Conservation (phyloP, 2,888 invertebrate species). For the Bimastos eiseni region DNA sequence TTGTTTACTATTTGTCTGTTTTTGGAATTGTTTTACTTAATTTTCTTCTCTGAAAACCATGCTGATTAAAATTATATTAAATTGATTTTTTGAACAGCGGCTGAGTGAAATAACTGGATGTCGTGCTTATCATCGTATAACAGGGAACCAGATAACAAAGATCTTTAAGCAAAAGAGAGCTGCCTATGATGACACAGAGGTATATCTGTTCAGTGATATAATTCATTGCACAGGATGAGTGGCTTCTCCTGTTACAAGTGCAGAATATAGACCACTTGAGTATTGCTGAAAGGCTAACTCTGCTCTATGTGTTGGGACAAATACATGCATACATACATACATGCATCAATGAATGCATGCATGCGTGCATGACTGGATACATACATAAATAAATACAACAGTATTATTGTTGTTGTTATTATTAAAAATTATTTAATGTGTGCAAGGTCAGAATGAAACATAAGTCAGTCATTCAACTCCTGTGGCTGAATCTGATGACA, state of each 20-base stretch:
- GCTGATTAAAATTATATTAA: background rate
- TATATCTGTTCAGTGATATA: constrained; percentile 40
- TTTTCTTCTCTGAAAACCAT: background rate
- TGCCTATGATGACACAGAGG: constrained; percentile 77
- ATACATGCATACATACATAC: background rate
- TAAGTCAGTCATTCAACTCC: too few species aligned
- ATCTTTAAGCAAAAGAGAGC: constrained; percentile 74
- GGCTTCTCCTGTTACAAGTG: too few species aligned
- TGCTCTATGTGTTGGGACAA: too few species aligned
- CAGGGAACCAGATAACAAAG: constrained; percentile 90
- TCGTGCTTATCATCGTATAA: constrained; percentile 85
- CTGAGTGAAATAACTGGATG: constrained; percentile 82
- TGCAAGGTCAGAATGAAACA: too few species aligned
- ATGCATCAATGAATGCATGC: too few species aligned
- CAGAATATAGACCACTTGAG: too few species aligned
- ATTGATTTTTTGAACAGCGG: constrained; percentile 65
- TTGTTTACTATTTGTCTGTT: background rate
- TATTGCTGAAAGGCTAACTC: too few species aligned
- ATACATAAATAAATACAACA: background rate
- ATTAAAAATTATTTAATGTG: too few species aligned
- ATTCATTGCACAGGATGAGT: background rate
- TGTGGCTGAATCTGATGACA: too few species aligned
- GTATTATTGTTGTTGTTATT: background rate
- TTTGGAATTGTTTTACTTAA: background rate
- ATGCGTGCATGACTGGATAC: background rate